Evolutionary conservation across 2,888 invertebrate species (phyloP).

Genomic region (Disparrhopalites patrizii): DNA sequence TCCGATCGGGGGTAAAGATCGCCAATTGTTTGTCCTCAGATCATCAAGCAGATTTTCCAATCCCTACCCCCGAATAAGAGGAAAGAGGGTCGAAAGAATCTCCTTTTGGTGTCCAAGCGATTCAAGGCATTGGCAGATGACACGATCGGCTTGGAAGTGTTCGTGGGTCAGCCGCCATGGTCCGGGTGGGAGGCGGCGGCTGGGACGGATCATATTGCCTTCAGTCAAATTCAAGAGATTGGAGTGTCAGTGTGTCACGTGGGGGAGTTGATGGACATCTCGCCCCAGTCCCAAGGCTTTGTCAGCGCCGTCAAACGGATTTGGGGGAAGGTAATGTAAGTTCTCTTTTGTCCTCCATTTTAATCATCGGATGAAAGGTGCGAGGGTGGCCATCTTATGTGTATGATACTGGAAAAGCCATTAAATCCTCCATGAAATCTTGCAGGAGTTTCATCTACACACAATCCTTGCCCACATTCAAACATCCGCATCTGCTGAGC

Average conservation of each 20-base stretch:
- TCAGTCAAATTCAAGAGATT: conserved; percentile 13
- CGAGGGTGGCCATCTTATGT: no score
- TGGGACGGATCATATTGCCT: background rate
- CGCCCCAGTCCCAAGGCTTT: background rate
- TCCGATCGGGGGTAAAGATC: background rate
- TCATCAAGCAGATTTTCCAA: conserved; percentile 7
- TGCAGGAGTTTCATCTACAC: background rate
- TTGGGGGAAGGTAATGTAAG: conserved; percentile 27
- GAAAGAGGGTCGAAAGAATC: background rate
- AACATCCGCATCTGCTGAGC: conserved; percentile 17
- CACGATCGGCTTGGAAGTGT: conserved; percentile 11
- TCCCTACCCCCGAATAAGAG: background rate
- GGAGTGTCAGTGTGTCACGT: conserved; percentile 16
- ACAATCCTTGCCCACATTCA: conserved; percentile 7
- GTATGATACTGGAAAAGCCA: no score
- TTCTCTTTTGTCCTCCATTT: background rate
- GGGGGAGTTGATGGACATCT: conserved; percentile 9
- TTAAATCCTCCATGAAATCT: no score
- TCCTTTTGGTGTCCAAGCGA: conserved; percentile 10
- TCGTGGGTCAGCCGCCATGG: conserved; percentile 13
- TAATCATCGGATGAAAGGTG: background rate
- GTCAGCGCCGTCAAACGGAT: background rate
- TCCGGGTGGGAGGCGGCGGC: conserved; percentile 6
- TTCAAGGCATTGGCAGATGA: conserved; percentile 6
- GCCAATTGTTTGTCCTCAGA: conserved; percentile 2